Evolutionary conservation across 2,797 vertebrate genomes (phyloP), one percentile per base, ranked within the genome.

Genomic region (Bradypodion pumilum): DNA sequence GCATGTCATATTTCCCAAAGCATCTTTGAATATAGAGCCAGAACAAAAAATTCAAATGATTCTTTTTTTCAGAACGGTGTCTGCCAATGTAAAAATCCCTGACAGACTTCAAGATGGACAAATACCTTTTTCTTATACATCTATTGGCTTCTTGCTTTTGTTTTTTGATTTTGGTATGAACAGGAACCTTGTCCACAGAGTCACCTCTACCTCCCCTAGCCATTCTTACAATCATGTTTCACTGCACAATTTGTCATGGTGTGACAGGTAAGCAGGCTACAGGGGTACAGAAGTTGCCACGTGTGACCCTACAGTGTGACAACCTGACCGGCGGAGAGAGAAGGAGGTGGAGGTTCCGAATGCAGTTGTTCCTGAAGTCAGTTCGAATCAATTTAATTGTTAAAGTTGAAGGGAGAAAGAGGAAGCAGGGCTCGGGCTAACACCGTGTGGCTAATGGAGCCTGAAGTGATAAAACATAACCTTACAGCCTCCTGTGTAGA

Each of bases 381-480:
- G 73, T 91, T 94, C 92, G 85, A 92, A 94, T 94, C 90, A 92
- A 88, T 91, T 87, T 93, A 91, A 92, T 94, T 91, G 86, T 90
- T 92, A 91, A 89, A 0, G 0, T 89, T 88, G 9, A 1, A 82
- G 27, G 68, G 49, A 90, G 74, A 90, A 73, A 62, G 91, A 92
- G 91, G 89, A 94, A 93, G 85, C 10, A 68, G 86, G 89, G 80
- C 86, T 74, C 80, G 88, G 87, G 83, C 86, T 89, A 92, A 90
- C 46, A 78, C 0, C 0, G 85, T 88, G 87, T 81, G 80, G 85
- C 91, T 94, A 92, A 92, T 92, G 90, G 90, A 91, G 89, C 91
- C 69, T 93, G 88, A 89, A 92, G 87, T 85, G 91, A 91, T 93
- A 93, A 94, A 94, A 92, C 91, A 91, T 78, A 94, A 93, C 89